Base-by-base conservation (phyloP, 2,797 vertebrate genomes). In the Amblyopsis hoosieri region DNA sequence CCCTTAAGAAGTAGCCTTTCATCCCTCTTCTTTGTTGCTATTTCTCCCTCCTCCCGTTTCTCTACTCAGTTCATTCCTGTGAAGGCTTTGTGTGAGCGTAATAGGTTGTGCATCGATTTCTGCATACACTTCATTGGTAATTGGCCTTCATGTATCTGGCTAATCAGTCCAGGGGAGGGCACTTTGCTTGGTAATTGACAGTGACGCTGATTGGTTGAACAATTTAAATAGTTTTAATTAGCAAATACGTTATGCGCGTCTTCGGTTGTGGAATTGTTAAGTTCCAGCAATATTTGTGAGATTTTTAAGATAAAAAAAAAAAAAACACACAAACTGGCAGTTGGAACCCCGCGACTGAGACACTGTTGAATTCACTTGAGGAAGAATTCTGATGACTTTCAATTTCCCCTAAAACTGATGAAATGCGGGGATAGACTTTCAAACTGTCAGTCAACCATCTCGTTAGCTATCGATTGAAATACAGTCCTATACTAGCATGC, bases 141-240 rank as follows among this genome's bases (percentile, higher is more conserved):
- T 89, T 89, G 81, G 71, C 79, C 77, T 76, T 87, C 81, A 72
- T 87, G 88, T 88, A 74, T 67, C 79, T 4, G 51, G 73, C 80
- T 90, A 87, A 90, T 90, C 85, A 86, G 83, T 85, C 78, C 66
- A 64, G 76, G 76, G 85, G 79, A 82, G 82, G 78, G 74, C 19
- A 48, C 74, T 84, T 74, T 85, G 81, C 75, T 81, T 84, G 79
- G 73, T 90, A 86, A 88, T 86, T 87, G 82, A 85, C 68, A 74
- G 81, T 83, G 83, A 86, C 84, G 72, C 80, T 82, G 83, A 88
- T 87, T 79, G 84, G 83, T 82, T 83, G 78, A 82, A 81, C 79
- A 78, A 59, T 83, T 83, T 78, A 83, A 75, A 75, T 75, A 56
- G 78, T 80, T 29, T 29, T 86, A 85, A 88, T 87, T 85, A 85